phyloP scores from a whole-genome alignment of 2,797 vertebrate species.

The Iguana delicatissima region DNA sequence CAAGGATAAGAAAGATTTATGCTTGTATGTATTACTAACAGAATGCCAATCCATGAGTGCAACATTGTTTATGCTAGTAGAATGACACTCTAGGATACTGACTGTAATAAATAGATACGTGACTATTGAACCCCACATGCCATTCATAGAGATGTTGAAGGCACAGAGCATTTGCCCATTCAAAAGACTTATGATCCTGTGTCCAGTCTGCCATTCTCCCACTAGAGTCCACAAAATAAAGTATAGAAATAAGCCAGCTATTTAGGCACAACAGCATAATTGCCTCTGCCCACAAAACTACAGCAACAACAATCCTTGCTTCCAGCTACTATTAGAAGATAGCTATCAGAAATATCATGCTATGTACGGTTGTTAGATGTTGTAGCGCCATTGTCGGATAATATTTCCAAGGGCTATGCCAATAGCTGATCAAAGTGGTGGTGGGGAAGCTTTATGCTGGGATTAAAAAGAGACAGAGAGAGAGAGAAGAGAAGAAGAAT shows the following conservation, averaged over 20 bases:
- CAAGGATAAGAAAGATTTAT: too few species aligned
- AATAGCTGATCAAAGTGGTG: constrained; percentile 40
- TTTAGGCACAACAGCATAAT: background rate
- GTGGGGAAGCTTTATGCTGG: constrained; percentile 51
- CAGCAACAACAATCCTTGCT: constrained; percentile 10
- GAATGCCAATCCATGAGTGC: background rate
- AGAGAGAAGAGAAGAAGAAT: constrained; percentile 42
- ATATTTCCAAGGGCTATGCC: constrained; percentile 28
- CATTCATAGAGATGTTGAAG: background rate
- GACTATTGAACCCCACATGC: background rate
- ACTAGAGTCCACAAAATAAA: background rate
- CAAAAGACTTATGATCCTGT: background rate
- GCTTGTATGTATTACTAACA: background rate
- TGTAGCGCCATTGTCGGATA: constrained; percentile 44
- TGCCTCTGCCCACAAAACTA: background rate
- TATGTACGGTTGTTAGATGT: constrained; percentile 29
- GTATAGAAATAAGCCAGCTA: background rate
- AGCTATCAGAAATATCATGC: constrained; percentile 27
- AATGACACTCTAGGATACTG: background rate
- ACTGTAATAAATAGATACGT: background rate
- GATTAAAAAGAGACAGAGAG: constrained; percentile 30
- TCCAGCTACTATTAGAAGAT: constrained; percentile 46
- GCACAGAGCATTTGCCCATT: background rate
- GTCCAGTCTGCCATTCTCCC: background rate
- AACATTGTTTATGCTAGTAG: background rate